Base-by-base conservation (phyloP, 2,888 invertebrate genomes). In the Trachelus troglodyta region DNA sequence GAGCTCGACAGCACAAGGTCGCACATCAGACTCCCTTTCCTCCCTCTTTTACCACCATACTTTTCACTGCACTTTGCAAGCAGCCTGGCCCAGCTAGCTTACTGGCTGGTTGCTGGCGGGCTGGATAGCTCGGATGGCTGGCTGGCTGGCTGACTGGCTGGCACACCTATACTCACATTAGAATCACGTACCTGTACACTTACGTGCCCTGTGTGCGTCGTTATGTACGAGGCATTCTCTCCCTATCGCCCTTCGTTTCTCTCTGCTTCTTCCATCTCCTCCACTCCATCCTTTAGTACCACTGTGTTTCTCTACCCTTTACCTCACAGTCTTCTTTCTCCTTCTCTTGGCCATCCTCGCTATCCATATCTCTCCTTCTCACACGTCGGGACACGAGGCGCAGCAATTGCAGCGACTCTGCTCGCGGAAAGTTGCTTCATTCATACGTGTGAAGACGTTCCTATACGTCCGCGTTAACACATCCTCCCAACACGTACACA, bases 1-100 rank as follows among this genome's bases (percentile, higher is more conserved):
- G 86, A 85, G 85, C 82, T 83, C 83, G 88, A 88, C 88, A 86
- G 87, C 84, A 88, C 88, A 88, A 88, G 87, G 88, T 87, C 87
- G 87, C 81, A 82, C 71, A 40, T 77, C 73, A 40, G n/a, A 73
- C 75, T 76, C 77, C 76, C 75, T 78, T 68, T 75, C 77, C 74
- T 76, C 79, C 73, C 74, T 56, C 56, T 56, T 56, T 56, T 56
- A 23, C 56, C 23, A 56, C 56, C 56, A 56, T 56, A 56, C 34
- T 69, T 56, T 79, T 75, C 73, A 77, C 77, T 34, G 71, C 71
- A 71, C 71, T 71, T 71, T 71, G 71, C 31, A 71, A 71, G 71
- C 71, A 34, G 71, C 31, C 71, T 31, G 71, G 71, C 33, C 71
- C 71, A 31, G 33, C 33, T 34, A 71, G 71, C 71, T 34, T 34